Percentiles rank a stretch among this genome's conserved stretches.
Evolutionary conservation across 2,888 invertebrate species (phyloP).

Genomic region (Allacma fusca): DNA sequence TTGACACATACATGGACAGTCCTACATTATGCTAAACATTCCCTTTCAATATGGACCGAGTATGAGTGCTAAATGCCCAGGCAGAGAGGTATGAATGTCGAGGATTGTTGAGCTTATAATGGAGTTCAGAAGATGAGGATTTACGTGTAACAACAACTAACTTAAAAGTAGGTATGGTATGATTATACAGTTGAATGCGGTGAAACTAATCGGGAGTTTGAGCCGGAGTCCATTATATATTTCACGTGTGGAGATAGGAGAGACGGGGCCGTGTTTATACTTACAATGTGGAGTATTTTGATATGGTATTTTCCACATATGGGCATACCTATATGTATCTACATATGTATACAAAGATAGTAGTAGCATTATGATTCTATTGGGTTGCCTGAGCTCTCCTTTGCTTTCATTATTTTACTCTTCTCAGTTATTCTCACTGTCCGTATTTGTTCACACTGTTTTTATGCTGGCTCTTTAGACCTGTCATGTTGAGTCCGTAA

Average conservation of each 20-base stretch:
- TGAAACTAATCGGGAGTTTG: conserved; percentile 30
- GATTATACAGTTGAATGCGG: background rate
- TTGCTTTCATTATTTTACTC: conserved; percentile 21
- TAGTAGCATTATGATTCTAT: conserved; percentile 26
- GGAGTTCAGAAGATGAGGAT: conserved; percentile 11
- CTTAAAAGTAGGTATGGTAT: background rate
- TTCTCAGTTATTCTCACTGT: conserved; percentile 16
- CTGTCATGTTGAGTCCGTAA: conserved; percentile 50
- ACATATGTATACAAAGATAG: no score
- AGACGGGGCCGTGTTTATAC: no score
- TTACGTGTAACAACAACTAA: background rate
- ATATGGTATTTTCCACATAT: no score
- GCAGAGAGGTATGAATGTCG: background rate
- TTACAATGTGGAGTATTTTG: no score
- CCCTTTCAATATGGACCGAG: background rate
- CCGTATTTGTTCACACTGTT: conserved; percentile 42
- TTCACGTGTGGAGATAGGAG: background rate
- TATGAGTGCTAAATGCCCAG: background rate
- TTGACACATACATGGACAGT: background rate
- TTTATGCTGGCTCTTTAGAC: conserved; percentile 46
- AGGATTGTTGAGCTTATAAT: conserved; percentile 6
- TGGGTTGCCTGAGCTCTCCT: conserved; percentile 5
- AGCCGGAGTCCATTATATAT: conserved; percentile 27
- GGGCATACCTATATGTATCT: no score
- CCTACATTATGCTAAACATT: background rate